Conservation (phyloP, 2,113 vertebrate genomes). For the Pelodiscus sinensis region DNA sequence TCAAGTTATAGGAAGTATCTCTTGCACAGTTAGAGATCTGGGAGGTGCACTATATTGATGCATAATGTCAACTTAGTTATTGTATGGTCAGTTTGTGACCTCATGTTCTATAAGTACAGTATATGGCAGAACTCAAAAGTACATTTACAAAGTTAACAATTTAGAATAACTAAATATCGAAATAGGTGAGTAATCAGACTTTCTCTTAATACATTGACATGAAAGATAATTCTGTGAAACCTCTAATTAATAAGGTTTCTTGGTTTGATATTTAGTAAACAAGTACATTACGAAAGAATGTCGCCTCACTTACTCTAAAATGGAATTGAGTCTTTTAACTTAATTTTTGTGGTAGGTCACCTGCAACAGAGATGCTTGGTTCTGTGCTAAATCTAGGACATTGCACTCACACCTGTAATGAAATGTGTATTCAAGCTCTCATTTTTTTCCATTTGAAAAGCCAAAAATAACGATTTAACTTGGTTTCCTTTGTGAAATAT, state of each 20-base stretch:
- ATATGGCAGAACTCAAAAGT: not conserved
- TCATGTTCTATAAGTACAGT: not conserved
- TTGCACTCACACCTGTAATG: not conserved
- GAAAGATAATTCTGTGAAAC: not conserved
- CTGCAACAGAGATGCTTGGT: not conserved
- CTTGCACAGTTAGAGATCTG: not conserved
- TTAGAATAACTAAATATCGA: not conserved
- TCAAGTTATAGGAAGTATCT: not conserved
- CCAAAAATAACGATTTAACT: not conserved
- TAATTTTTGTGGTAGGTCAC: not conserved
- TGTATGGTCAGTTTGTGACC: not conserved
- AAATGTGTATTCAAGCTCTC: not conserved
- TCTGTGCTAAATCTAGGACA: not conserved
- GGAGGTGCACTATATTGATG: not conserved
- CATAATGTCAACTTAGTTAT: not conserved
- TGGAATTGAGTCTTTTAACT: not conserved
- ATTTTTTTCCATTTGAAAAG: not conserved
- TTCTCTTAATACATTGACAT: not conserved
- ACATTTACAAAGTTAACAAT: not conserved
- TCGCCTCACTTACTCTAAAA: not conserved
- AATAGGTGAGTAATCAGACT: not conserved
- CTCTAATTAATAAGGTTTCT: not conserved
- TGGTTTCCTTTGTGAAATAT: not conserved
- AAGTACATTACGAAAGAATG: not conserved
- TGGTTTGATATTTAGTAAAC: not conserved